These are phyloP conservation scores for Acleris emargana DNA, from an alignment of 2,888 invertebrate genomes.

Conservation along the genomic window DNA sequence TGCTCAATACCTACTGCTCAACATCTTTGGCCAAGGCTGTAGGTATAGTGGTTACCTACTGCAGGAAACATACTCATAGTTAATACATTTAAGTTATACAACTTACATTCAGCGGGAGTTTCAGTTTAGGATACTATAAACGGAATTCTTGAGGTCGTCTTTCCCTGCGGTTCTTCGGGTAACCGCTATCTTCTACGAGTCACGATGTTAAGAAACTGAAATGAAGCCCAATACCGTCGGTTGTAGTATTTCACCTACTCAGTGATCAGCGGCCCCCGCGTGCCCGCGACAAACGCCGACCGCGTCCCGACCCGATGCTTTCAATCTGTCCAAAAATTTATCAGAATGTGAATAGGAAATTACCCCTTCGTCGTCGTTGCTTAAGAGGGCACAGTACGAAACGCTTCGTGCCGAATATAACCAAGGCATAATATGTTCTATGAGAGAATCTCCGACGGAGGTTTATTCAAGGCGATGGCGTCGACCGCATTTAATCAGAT, in stretches of 20 bases:
- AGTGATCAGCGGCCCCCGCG: no score
- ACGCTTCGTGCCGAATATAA: constrained; percentile 39
- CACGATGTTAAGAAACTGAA: neutral
- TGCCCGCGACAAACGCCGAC: constrained; percentile 22
- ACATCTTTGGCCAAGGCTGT: no score
- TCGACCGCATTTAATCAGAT: constrained; percentile 34
- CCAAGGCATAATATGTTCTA: constrained; percentile 38
- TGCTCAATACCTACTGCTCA: no score
- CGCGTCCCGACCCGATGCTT: constrained; percentile 47
- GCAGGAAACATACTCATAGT: no score
- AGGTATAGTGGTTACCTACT: no score
- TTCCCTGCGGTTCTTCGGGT: no score
- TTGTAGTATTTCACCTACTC: constrained; percentile 47
- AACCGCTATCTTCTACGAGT: no score
- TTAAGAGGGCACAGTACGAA: constrained; percentile 40
- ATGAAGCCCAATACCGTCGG: constrained; percentile 37
- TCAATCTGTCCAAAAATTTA: constrained; percentile 54
- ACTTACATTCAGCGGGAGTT: no score
- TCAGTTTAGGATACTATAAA: no score
- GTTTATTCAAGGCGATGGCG: constrained; percentile 25
- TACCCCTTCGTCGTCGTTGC: constrained; percentile 42
- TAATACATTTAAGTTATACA: no score
- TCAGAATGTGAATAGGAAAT: constrained; percentile 52
- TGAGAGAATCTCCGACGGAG: constrained; percentile 34
- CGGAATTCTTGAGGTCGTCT: no score